Base-by-base conservation (phyloP, 1,140 invertebrate species). In the Yoshiicerus persimilis region DNA sequence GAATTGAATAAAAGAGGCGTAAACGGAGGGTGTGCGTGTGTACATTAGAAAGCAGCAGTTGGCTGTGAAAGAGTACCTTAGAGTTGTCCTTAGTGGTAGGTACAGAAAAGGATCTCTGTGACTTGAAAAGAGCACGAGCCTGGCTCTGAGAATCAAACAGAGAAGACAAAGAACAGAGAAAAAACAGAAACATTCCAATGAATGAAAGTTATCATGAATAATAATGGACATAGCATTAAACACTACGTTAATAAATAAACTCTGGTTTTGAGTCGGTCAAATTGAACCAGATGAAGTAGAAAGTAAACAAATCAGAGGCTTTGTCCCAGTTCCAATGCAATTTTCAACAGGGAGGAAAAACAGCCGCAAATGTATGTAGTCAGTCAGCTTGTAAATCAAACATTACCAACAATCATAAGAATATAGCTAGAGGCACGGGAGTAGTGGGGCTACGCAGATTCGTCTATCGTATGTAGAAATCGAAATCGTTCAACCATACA, bases 51-150 rank as follows among this genome's bases (percentile, higher is more conserved):
- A n/a, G 62, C 62, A 66, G 25, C 62, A 66, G 13, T 64, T 66
- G 62, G 62, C 62, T 66, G 32, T 80, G 75, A 80, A 70, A 70
- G 87, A 86, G 87, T 89, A 89, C 89, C 89, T 89, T 89, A 64
- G 75, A 86, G 87, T 89, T 89, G 89, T 91, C 92, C 84, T 93
- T 93, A 47, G 94, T 94, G n/a, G 96, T 96, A 83, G 97, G 97
- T 93, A 98, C 96, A 89, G 96, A 97, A 92, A 97, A 97, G 86
- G 97, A 97, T 91, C 97, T 94, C 93, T 97, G 96, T 90, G 97
- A 97, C 94, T 96, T 97, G 93, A 97, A 97, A 93, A 96, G 95
- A 94, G 96, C 96, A 93, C 96, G 94, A 92, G 95, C 95, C 92
- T 89, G 89, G 87, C 89, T 89, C 90, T 88, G 85, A 41, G 85